Conservation (phyloP, 2,797 vertebrate genomes). For the Varecia variegata region DNA sequence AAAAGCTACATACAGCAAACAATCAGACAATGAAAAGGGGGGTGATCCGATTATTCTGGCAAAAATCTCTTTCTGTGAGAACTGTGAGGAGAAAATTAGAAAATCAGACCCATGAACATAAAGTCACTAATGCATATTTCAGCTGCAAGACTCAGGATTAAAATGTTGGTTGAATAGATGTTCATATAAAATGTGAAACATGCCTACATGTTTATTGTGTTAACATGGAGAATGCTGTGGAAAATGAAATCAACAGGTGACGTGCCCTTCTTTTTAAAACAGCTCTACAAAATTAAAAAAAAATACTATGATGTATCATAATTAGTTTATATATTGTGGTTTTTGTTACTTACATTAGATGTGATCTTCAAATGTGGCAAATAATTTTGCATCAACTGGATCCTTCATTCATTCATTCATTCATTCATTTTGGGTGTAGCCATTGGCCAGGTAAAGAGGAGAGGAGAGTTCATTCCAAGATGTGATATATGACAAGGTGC, state of each 20-base stretch:
- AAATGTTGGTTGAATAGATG: not conserved
- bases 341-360: not conserved
- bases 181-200: not conserved
- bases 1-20: constrained; percentile 3
- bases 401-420: not conserved
- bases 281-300: not conserved
- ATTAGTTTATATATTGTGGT: not conserved
- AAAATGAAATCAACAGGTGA: not conserved
- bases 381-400: not conserved
- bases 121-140: not conserved
- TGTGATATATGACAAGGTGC: not conserved
- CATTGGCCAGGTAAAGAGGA: not conserved
- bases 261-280: not conserved
- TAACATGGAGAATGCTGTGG: not conserved
- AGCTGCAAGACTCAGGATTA: not conserved
- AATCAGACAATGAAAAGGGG: constrained; percentile 27
- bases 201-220: not conserved
- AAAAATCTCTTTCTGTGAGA: constrained; percentile 38
- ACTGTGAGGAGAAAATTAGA: constrained; percentile 32
- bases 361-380: not conserved
- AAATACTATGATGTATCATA: not conserved
- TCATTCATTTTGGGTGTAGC: not conserved
- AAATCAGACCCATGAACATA: not conserved
- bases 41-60: constrained; percentile 24
- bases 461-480: not conserved